Conservation (phyloP, 2,888 invertebrate species). For the Agrochola circellaris region DNA sequence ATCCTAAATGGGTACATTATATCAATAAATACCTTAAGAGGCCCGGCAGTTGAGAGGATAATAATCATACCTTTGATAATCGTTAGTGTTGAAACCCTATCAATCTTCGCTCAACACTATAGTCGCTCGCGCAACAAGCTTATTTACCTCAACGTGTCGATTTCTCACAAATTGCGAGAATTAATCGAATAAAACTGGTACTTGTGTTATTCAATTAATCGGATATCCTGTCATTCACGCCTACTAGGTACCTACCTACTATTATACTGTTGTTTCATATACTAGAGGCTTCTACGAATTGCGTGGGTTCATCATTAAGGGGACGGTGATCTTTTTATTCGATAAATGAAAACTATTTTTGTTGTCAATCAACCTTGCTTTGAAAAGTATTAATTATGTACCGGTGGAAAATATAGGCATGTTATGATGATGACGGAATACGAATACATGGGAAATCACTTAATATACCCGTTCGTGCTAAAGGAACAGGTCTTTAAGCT, state of each 20-base stretch:
- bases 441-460: not conserved
- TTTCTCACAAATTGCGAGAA: conserved; percentile 46
- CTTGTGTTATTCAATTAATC: conserved; percentile 22
- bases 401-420: not conserved
- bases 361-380: not conserved
- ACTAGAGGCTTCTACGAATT: conserved; percentile 2
- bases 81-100: conserved; percentile 45
- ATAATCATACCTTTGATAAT: conserved; percentile 19
- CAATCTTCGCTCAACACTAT: conserved; percentile 34
- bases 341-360: conserved; percentile 4
- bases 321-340: conserved; percentile 4
- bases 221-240: conserved; percentile 50
- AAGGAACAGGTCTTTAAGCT: not conserved
- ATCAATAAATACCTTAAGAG: not conserved
- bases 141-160: conserved; percentile 46
- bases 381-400: not conserved
- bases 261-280: conserved; percentile 1
- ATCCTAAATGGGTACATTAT: not conserved
- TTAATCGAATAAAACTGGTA: conserved; percentile 42
- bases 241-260: not conserved
- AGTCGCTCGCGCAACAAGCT: conserved; percentile 33
- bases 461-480: not conserved
- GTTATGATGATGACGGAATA: not conserved
- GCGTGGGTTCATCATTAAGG: conserved; percentile 4
- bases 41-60: too few relatives aligned